phyloP scores from a whole-genome alignment of 2,797 vertebrate species.

The Pseudochaenichthys georgianus region DNA sequence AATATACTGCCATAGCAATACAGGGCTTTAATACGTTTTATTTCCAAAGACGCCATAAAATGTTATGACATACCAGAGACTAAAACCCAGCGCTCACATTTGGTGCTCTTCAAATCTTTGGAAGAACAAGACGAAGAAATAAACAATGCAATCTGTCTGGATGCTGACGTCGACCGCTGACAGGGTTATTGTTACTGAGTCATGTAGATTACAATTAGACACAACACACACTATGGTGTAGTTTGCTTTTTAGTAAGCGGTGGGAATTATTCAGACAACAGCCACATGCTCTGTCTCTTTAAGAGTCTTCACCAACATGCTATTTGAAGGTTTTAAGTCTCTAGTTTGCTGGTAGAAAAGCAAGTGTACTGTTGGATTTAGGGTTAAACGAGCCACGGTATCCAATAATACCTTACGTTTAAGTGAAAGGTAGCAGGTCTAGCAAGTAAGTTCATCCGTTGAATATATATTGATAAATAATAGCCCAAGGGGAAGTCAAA shows the following conservation, averaged over 20 bases:
- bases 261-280: slow-evolving; percentile 31
- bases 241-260: slow-evolving; percentile 42
- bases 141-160: slow-evolving; percentile 53
- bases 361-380: background rate
- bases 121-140: slow-evolving; percentile 44
- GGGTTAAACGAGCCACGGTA: background rate
- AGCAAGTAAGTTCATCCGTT: background rate
- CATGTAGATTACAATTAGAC: slow-evolving; percentile 62
- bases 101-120: slow-evolving; percentile 49
- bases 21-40: slow-evolving; percentile 59
- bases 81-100: slow-evolving; percentile 63
- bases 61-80: slow-evolving; percentile 63
- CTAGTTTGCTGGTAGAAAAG: background rate
- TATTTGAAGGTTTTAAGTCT: background rate
- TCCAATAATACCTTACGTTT: no score
- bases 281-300: slow-evolving; percentile 9
- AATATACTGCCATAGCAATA: slow-evolving; percentile 38
- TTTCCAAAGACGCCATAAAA: slow-evolving; percentile 63
- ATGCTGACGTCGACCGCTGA: slow-evolving; percentile 48
- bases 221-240: slow-evolving; percentile 30
- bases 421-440: background rate
- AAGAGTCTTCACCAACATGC: slow-evolving; percentile 15
- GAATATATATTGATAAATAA: background rate
- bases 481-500: background rate
- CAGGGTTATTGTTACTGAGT: slow-evolving; percentile 55